A percentile compares a stretch with the other conserved stretches of the same genome.
These are phyloP conservation scores for Conchocele bisecta DNA, from an alignment of 2,888 invertebrate species.

Conservation along the genomic window DNA sequence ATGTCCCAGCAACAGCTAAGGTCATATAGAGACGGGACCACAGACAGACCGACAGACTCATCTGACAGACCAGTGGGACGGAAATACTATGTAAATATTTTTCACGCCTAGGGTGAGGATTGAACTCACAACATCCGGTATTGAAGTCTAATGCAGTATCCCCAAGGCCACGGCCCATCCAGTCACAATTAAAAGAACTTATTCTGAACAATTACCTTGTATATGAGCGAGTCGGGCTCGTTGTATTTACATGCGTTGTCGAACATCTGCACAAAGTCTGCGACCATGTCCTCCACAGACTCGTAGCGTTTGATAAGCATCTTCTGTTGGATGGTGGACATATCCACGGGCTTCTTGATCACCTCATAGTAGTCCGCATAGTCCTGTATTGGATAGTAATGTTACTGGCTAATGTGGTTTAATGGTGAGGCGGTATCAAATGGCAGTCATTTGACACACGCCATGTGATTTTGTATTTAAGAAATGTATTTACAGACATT, in stretches of 20 bases:
- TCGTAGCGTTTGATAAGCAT: constrained; percentile 93
- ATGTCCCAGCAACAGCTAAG: no score
- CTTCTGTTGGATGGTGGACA: constrained; percentile 95
- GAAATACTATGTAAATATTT: no score
- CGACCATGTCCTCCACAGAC: constrained; percentile 92
- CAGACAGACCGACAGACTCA: no score
- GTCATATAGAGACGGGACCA: no score
- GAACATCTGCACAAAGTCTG: constrained; percentile 95
- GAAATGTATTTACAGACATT: no score
- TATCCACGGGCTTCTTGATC: constrained; percentile 96
- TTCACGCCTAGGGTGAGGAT: no score
- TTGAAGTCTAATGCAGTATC: no score
- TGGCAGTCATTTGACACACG: background rate
- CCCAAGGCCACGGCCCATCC: no score
- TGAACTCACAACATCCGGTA: no score
- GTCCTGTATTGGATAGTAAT: constrained; percentile 83
- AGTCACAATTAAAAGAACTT: no score
- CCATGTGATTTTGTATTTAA: no score
- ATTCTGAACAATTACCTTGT: constrained; percentile 89
- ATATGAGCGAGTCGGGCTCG: constrained; percentile 98
- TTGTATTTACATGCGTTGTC: constrained; percentile 98
- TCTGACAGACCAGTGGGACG: no score
- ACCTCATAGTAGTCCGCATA: constrained; percentile 99
- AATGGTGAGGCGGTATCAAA: background rate
- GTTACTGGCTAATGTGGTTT: background rate